A percentile compares a stretch with the other conserved stretches of the same genome.
These are phyloP conservation scores for Linurgus olivaceus DNA, from an alignment of 2,797 vertebrate species.

Conservation along the genomic window DNA sequence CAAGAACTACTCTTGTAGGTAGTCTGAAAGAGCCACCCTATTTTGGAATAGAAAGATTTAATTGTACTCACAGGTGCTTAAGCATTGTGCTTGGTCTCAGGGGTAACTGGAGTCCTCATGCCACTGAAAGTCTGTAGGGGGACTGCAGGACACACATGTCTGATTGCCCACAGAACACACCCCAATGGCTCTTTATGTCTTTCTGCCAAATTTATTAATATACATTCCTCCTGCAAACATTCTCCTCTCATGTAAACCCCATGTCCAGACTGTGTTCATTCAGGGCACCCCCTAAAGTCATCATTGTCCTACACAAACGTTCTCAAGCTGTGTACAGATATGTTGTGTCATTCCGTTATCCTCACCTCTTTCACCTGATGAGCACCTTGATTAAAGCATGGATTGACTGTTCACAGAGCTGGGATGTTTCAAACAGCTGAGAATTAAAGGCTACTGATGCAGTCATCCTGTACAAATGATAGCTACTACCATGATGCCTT, in stretches of 20 bases:
- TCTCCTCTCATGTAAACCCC: not conserved
- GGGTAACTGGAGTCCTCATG: not conserved
- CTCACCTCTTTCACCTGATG: not conserved
- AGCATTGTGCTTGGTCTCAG: not conserved
- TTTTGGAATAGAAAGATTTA: not conserved
- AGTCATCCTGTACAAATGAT: not conserved
- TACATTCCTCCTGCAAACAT: not conserved
- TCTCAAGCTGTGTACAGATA: not conserved
- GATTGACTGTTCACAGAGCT: not conserved
- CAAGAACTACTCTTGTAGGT: not conserved
- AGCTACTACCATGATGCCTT: not conserved
- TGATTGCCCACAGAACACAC: not conserved
- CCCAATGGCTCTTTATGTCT: not conserved
- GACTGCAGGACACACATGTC: not conserved
- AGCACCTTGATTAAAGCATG: not conserved
- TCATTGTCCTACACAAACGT: not conserved
- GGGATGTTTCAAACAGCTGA: not conserved
- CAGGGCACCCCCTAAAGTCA: not conserved
- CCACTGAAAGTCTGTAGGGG: not conserved
- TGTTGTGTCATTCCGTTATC: not conserved
- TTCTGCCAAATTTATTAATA: not conserved
- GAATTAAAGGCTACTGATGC: not conserved
- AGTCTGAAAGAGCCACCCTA: not conserved
- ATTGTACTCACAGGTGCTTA: not conserved
- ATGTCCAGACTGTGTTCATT: not conserved